Base-by-base conservation (phyloP, 1,140 invertebrate genomes). In the Drosophila prosaltans region DNA sequence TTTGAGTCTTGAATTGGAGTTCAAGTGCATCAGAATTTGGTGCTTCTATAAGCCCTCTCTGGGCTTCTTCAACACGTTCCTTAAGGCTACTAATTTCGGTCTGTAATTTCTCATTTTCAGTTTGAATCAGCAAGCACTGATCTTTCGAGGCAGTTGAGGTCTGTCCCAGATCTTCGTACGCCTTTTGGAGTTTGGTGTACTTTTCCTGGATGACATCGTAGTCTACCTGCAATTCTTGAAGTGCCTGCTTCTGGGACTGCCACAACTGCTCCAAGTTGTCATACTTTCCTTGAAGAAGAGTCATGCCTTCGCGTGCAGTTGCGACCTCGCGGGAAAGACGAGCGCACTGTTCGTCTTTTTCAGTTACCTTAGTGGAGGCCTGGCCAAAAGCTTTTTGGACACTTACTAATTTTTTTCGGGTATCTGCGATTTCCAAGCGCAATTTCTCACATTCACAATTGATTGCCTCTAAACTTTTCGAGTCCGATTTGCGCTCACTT, bases 361-460 rank as follows among this genome's bases (percentile, higher is more conserved):
- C 40, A n/a, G 57, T 11, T 0, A 58, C 65, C 63, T 91, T 69
- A 26, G 32, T 28, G 4, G n/a, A 74, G n/a, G 80, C 64, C 45
- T 70, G 63, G 7, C 58, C 54, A 6, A 79, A 75, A 0, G 54
- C 67, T 11, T 9, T 10, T 57, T 91, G 80, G 0, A 91, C 43
- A n/a, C 30, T 55, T 8, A 80, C 66, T 32, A 91, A 51, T 64
- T 82, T 74, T 1, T 58, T 39, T 3, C 72, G 67, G 1, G 69
- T 69, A 0, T 43, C 45, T 2, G 32, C 63, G 3, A 91, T 69
- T n/a, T 91, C 79, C 1, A 11, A 4, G 11, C 69, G 69, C 26
- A 90, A 11, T 30, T 74, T 60, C 5, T 90, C 80, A 51, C 74
- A 84, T 61, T 85, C 74, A 55, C 64, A 75, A 2, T 74, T 60